These are phyloP conservation scores for Drosophila sordidula DNA, from an alignment of 2,888 invertebrate genomes.

Conservation along the genomic window DNA sequence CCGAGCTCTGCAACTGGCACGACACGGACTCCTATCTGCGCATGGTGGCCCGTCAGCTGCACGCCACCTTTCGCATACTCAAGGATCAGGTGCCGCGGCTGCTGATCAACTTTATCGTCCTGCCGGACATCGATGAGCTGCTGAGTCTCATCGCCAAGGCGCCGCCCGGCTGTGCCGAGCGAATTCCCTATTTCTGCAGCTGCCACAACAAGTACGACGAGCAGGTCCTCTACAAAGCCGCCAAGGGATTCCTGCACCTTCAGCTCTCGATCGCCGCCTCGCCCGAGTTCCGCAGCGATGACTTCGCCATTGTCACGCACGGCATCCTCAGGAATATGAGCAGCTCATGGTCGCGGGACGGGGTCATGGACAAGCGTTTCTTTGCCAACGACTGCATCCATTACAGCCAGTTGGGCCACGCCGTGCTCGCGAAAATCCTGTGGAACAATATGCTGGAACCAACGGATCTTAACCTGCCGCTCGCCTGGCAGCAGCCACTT, in stretches of 20 bases:
- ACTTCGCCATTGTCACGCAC: conserved; percentile 46
- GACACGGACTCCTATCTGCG: conserved; percentile 84
- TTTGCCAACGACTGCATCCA: conserved; percentile 38
- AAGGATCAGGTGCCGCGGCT: conserved; percentile 87
- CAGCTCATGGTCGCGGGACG: conserved; percentile 25
- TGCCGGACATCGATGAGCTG: conserved; percentile 85
- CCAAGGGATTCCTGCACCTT: neutral
- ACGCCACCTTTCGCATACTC: conserved; percentile 83
- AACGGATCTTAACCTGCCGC: neutral
- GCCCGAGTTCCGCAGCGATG: conserved; percentile 40
- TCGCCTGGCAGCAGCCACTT: conserved; percentile 33
- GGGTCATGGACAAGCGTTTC: conserved; percentile 2
- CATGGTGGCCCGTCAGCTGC: conserved; percentile 85
- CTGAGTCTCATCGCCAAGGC: neutral
- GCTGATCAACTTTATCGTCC: conserved; percentile 86
- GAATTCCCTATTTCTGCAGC: neutral
- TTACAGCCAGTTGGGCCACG: conserved; percentile 36
- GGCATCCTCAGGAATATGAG: conserved; percentile 27
- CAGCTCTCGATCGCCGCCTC: conserved; percentile 17
- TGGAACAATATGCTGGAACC: conserved; percentile 40
- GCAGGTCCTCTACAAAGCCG: neutral
- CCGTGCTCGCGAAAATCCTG: conserved; percentile 31
- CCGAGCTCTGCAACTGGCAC: conserved; percentile 86
- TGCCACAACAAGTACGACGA: conserved; percentile 10
- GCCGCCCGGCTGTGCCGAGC: conserved; percentile 6